phyloP scores from a whole-genome alignment of 1,140 invertebrate species.

The Zophobas atratus region DNA sequence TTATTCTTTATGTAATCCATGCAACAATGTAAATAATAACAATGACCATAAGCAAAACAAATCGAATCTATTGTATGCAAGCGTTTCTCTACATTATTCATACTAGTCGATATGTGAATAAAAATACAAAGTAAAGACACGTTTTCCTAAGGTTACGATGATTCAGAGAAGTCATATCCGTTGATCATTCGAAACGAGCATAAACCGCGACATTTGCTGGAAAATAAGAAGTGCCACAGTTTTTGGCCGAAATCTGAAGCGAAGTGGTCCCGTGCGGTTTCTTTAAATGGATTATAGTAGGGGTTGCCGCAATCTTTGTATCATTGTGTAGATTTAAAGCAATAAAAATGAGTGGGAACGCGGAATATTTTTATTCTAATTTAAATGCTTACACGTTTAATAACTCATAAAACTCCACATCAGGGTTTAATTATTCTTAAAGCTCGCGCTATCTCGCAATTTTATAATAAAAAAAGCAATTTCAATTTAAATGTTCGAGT shows the following conservation, averaged over 20 bases:
- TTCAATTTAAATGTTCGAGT: slow-evolving; percentile 17
- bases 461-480: slow-evolving; percentile 32
- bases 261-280: slow-evolving; percentile 13
- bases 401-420: slow-evolving; percentile 29
- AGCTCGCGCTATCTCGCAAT: slow-evolving; percentile 20
- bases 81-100: background rate
- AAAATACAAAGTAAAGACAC: slow-evolving; percentile 1
- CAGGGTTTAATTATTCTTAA: slow-evolving; percentile 19
- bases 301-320: slow-evolving; percentile 23
- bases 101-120: background rate
- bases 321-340: slow-evolving; percentile 7
- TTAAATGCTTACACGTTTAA: slow-evolving; percentile 37
- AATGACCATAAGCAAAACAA: slow-evolving; percentile 12
- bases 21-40: slow-evolving; percentile 1
- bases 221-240: slow-evolving; percentile 1
- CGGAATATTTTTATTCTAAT: slow-evolving; percentile 33
- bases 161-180: too few relatives aligned
- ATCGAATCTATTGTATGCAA: slow-evolving; percentile 16
- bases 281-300: slow-evolving; percentile 8
- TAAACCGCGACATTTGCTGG: background rate
- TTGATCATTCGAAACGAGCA: too few relatives aligned
- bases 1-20: background rate
- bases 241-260: slow-evolving; percentile 12
- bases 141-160: too few relatives aligned
- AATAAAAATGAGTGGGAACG: slow-evolving; percentile 23